Evolutionary conservation across 2,888 invertebrate genomes (phyloP), one percentile per base, ranked within the genome.

Genomic region (Dynastes grantii): DNA sequence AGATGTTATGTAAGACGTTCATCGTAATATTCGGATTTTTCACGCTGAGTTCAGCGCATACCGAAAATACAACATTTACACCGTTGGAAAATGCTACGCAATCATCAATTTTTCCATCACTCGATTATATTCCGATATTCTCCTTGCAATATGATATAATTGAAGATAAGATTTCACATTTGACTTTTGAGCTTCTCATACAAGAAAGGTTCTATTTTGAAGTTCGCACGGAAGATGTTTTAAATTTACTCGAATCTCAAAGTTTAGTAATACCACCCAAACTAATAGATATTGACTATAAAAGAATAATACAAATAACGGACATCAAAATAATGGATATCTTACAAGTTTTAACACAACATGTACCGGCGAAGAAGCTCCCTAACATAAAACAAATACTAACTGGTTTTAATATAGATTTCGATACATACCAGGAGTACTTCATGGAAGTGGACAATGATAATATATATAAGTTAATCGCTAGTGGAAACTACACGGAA

Each of bases 401-500:
- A 55, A 63, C 51, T 8, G 45, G 29, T 9, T 65, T 82, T 27
- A 78, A 79, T n/a, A 80, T 81, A 49, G 78, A 79, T 45, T 58
- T 61, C 11, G 8, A 61, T 2, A 77, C 79, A 16, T 81, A 81
- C 55, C 76, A 77, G 55, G 68, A 73, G 22, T 61, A 45, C 27
- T 27, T 75, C 4, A 45, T 49, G 6, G 73, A 45, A 45, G 80
- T 79, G 2, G 78, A 77, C 13, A 80, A 83, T 64, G 68, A 22
- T 9, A 22, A 45, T 2, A 78, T 80, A 8, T 73, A 79, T 32
- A 40, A 77, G 51, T 63, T 82, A n/a, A 51, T 83, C 11, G 58
- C 75, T 11, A 77, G 29, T 3, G 83, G 81, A 32, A 81, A 80
- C 68, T 83, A 81, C 11, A 80, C 80, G 16, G 8, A 71, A 32